A percentile compares a stretch with the other conserved stretches of the same genome.
Evolutionary conservation across 2,797 vertebrate species (phyloP).

Genomic region (Crypturellus tataupa): DNA sequence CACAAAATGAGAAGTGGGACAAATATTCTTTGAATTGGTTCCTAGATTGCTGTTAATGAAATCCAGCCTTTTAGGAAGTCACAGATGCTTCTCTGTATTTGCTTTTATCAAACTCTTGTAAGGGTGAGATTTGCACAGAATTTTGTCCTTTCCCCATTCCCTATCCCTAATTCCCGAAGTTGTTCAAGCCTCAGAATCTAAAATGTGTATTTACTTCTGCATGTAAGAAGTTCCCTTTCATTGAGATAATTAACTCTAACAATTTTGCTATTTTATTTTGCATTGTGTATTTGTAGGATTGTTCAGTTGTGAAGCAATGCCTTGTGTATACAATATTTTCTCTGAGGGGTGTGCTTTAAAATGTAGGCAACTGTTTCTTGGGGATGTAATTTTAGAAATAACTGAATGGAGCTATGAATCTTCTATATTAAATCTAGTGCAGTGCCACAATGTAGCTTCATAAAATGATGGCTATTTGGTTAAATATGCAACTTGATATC

Average conservation of each 20-base stretch:
- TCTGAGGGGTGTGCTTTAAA: neutral
- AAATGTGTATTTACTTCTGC: neutral
- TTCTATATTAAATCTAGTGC: slow-evolving; percentile 45
- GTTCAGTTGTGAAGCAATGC: neutral
- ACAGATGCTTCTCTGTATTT: neutral
- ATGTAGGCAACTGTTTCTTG: neutral
- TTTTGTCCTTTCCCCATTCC: neutral
- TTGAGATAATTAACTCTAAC: neutral
- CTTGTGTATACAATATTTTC: neutral
- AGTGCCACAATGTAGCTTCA: neutral
- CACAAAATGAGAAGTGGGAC: neutral
- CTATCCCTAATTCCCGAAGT: neutral
- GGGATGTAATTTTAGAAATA: neutral
- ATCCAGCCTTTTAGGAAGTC: neutral
- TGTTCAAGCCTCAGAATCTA: neutral
- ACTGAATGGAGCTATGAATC: neutral
- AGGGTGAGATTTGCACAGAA: neutral
- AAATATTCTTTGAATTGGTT: neutral
- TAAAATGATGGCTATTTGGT: neutral
- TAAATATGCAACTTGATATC: neutral
- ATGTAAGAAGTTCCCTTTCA: neutral
- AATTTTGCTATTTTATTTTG: neutral
- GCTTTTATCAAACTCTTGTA: neutral
- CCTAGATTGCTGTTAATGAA: neutral
- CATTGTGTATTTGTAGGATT: neutral